Evolutionary conservation across 2,888 invertebrate species (phyloP), one percentile per base, ranked within the genome.

Genomic region (Melinopterus prodromus): DNA sequence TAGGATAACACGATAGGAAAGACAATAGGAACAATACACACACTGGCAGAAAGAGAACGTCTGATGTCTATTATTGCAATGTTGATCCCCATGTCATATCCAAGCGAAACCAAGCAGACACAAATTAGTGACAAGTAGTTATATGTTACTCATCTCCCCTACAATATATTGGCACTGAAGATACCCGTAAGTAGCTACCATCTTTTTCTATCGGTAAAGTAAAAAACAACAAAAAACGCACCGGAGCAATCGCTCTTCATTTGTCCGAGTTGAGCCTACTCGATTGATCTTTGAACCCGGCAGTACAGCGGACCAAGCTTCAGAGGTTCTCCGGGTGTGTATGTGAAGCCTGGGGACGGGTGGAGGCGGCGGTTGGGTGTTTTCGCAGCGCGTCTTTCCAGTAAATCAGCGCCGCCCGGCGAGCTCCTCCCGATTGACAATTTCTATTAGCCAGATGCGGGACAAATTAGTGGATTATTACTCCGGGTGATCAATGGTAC

Each of bases 391-490:
- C 86, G 87, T 87, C 87, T 87, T 86, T 85, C 84, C 85, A 84
- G 87, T 88, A 87, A 88, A 88, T 88, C 87, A 88, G 87, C 36
- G 35, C 35, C 35, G 36, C 74, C 35, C 9, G 74, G 2, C 26
- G 35, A 84, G 79, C 83, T 80, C 76, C 76, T 16, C 77, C 75
- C 80, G 83, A 82, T 83, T 81, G 82, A 82, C 83, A 82, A 82
- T 82, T 83, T 83, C 83, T 83, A 83, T 84, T 82, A 83, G 82
- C 83, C 82, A 74, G 84, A 84, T 86, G 86, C 86, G 86, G 88
- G 87, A 89, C 89, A 89, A 89, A 89, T 89, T 89, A 89, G 89
- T 87, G 88, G 89, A 89, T 89, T 89, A 89, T 89, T 89, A 89
- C 88, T 88, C 86, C 86, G 86, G 86, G 88, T 88, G 89, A 89